Percentiles rank a stretch among this genome's conserved stretches.
Evolutionary conservation across 2,797 vertebrate species (phyloP).

Genomic region (Triplophysa yarkandensis): DNA sequence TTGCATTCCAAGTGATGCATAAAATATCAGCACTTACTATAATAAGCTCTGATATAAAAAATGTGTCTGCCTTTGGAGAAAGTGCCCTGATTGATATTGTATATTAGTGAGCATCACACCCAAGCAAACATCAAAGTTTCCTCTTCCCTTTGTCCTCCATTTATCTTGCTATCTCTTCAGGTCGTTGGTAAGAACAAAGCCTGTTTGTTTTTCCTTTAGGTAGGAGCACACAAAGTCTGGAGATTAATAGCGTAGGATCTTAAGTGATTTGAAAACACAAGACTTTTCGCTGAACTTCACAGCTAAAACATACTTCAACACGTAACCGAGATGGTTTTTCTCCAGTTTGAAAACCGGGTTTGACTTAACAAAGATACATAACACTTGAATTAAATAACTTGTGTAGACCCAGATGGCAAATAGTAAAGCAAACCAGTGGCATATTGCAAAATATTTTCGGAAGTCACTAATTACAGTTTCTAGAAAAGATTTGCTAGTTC

Average conservation of each 20-base stretch:
- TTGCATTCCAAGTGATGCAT: conserved; percentile 69
- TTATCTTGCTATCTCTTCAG: conserved; percentile 35
- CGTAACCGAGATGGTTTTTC: no score
- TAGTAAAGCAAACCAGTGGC: no score
- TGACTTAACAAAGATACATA: no score
- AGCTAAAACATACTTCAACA: no score
- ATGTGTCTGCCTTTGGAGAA: conserved; percentile 58
- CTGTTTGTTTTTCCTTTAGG: conserved; percentile 32
- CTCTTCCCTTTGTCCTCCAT: conserved; percentile 45
- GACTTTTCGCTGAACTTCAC: background rate
- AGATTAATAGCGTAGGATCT: conserved; percentile 70
- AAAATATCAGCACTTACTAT: conserved; percentile 75
- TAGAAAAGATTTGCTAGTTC: no score
- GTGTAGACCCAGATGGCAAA: no score
- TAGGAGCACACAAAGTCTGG: conserved; percentile 54
- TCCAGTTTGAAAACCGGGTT: no score
- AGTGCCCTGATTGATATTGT: conserved; percentile 70
- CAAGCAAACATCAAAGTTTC: conserved; percentile 61
- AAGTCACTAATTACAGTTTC: no score
- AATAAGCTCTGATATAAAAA: conserved; percentile 71
- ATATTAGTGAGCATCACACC: conserved; percentile 59
- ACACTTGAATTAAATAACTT: no score
- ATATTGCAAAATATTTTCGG: no score
- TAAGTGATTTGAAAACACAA: conserved; percentile 66
- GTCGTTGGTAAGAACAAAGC: conserved; percentile 27